These are phyloP conservation scores for Rana temporaria DNA, from an alignment of 2,113 vertebrate genomes.

Conservation along the genomic window DNA sequence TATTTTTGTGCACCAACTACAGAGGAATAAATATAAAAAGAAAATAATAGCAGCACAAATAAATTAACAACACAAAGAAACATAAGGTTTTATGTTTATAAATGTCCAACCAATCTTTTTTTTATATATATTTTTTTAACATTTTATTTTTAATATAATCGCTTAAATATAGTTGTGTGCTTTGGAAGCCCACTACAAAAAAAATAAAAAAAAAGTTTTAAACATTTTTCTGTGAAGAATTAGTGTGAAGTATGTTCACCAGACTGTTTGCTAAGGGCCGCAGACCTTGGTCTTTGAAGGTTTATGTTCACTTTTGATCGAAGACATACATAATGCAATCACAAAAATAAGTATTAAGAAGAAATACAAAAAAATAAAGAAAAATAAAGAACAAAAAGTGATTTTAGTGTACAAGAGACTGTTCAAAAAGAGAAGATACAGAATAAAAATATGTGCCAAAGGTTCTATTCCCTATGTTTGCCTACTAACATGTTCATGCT, in stretches of 20 bases:
- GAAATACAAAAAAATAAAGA: slow-evolving; percentile 63
- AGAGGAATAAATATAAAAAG: too few species aligned
- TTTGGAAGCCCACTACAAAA: not conserved
- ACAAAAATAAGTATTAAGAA: slow-evolving; percentile 65
- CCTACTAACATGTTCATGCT: not conserved
- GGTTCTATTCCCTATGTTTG: not conserved
- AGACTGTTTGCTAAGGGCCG: slow-evolving; percentile 94
- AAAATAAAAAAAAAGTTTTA: not conserved
- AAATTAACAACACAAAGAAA: not conserved
- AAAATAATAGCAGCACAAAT: not conserved
- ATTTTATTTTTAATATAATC: not conserved
- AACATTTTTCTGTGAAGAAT: slow-evolving; percentile 80
- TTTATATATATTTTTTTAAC: not conserved
- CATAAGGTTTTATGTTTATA: not conserved
- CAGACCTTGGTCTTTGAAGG: slow-evolving; percentile 99
- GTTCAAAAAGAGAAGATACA: slow-evolving; percentile 73
- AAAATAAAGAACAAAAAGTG: slow-evolving; percentile 64
- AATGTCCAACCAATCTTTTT: not conserved
- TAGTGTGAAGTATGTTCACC: slow-evolving; percentile 79
- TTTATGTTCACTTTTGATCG: slow-evolving; percentile 82
- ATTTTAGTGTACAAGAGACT: slow-evolving; percentile 60
- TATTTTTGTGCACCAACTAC: too few species aligned
- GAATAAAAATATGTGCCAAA: not conserved
- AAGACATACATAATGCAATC: slow-evolving; percentile 71
- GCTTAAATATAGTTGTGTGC: not conserved